Percentiles rank a stretch among this genome's conserved stretches.
Evolutionary conservation across 2,113 vertebrate species (phyloP).

Genomic region (Chloropsis hardwickii): DNA sequence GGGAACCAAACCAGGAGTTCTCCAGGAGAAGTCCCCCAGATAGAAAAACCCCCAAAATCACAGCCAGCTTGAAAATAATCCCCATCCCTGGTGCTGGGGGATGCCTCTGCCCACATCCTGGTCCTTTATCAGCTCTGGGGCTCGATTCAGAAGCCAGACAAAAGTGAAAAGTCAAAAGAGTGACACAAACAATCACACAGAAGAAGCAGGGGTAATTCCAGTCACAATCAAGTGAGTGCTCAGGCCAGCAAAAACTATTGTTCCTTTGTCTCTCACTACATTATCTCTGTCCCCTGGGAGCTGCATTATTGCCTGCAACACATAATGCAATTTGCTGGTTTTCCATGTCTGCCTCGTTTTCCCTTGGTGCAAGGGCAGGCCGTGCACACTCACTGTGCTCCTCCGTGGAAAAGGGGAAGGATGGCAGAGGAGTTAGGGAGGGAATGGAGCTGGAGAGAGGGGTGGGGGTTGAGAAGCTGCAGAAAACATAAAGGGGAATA

Average conservation of each 20-base stretch:
- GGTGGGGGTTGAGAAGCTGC: background rate
- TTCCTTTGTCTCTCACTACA: constrained; percentile 33
- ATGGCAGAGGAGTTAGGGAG: background rate
- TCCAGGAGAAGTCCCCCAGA: background rate
- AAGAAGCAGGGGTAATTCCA: constrained; percentile 6
- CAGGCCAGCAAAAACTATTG: background rate
- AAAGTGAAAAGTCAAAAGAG: background rate
- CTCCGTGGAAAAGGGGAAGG: background rate
- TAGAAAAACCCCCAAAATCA: background rate
- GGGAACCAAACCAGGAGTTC: background rate
- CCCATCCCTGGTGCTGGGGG: background rate
- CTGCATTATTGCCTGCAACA: constrained; percentile 17
- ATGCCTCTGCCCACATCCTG: background rate
- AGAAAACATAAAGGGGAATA: accelerated
- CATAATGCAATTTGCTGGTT: constrained; percentile 48
- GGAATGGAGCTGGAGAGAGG: background rate
- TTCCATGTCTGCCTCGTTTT: background rate
- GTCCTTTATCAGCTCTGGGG: background rate
- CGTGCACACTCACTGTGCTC: background rate
- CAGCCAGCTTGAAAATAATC: background rate
- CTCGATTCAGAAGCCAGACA: background rate
- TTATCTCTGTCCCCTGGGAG: constrained; percentile 34
- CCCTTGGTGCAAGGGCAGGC: background rate
- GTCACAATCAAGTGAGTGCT: background rate
- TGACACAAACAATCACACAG: background rate